Conservation (phyloP, 2,113 vertebrate genomes). For the Pangasianodon hypophthalmus region DNA sequence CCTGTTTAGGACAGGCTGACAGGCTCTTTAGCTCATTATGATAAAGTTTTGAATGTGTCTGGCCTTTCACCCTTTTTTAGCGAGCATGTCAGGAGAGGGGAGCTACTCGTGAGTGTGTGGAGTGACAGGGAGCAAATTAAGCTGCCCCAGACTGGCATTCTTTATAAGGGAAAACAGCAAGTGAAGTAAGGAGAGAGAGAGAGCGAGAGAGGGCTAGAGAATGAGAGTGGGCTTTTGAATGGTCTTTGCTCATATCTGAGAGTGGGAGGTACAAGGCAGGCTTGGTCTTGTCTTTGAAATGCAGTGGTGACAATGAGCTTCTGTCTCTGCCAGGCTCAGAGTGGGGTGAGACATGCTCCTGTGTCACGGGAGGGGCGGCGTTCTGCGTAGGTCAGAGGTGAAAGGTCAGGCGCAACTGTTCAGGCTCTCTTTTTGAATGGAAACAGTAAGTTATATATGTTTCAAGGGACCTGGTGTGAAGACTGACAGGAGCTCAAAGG, state of each 20-base stretch:
- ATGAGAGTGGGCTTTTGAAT: conserved; percentile 47
- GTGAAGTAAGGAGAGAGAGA: background rate
- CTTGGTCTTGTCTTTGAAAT: conserved; percentile 62
- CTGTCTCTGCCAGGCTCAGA: conserved; percentile 56
- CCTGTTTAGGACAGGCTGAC: background rate
- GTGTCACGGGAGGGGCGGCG: conserved; percentile 56
- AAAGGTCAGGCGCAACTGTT: conserved; percentile 49
- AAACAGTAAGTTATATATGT: conserved; percentile 41
- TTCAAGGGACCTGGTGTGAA: conserved; percentile 38
- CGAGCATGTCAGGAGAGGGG: background rate
- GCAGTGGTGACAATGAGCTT: conserved; percentile 62
- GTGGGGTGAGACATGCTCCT: conserved; percentile 49
- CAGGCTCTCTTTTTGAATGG: conserved; percentile 30
- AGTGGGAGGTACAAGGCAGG: conserved; percentile 44
- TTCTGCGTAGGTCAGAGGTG: conserved; percentile 57
- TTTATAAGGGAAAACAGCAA: conserved; percentile 24
- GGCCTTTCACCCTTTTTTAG: conserved; percentile 19
- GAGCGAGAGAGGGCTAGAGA: background rate
- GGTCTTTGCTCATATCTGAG: conserved; percentile 43
- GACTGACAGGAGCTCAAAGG: conserved; percentile 42
- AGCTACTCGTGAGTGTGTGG: background rate
- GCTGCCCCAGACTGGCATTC: conserved; percentile 26
- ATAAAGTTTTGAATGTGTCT: background rate
- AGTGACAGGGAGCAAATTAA: conserved; percentile 46
- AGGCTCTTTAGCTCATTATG: conserved; percentile 22